phyloP scores from a whole-genome alignment of 1,140 invertebrate genomes.

The Zaprionus gabonicus region DNA sequence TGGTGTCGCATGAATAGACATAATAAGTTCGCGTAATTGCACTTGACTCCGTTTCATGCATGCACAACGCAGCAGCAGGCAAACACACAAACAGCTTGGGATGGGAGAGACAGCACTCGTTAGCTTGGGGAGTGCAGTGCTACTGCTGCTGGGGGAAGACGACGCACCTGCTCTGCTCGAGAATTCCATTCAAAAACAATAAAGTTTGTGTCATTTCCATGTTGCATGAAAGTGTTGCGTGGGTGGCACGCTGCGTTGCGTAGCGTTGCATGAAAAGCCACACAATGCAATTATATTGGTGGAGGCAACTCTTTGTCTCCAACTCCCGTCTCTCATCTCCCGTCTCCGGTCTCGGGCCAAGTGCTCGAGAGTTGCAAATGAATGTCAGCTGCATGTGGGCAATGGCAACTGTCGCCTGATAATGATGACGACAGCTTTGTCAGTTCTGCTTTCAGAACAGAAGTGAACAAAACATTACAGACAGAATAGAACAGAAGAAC shows the following conservation, averaged over 20 bases:
- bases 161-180: neutral
- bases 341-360: neutral
- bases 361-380: conserved; percentile 45
- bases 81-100: neutral
- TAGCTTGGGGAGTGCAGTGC: neutral
- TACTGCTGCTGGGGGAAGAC: neutral
- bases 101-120: neutral
- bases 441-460: conserved; percentile 23
- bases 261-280: conserved; percentile 11
- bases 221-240: conserved; percentile 10
- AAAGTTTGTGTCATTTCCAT: conserved; percentile 58
- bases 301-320: conserved; percentile 24
- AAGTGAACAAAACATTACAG: conserved; percentile 20
- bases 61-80: conserved; percentile 19
- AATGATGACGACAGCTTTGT: conserved; percentile 48
- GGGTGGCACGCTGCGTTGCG: neutral
- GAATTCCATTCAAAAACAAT: conserved; percentile 54
- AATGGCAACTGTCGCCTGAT: conserved; percentile 44
- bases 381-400: conserved; percentile 53
- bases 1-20: conserved; percentile 25
- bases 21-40: conserved; percentile 48
- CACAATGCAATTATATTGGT: conserved; percentile 53
- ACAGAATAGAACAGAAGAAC: neutral
- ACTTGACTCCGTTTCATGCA: conserved; percentile 51
- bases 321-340: conserved; percentile 14